phyloP scores from a whole-genome alignment of 2,113 vertebrate species.

The Ictidomys tridecemlineatus region DNA sequence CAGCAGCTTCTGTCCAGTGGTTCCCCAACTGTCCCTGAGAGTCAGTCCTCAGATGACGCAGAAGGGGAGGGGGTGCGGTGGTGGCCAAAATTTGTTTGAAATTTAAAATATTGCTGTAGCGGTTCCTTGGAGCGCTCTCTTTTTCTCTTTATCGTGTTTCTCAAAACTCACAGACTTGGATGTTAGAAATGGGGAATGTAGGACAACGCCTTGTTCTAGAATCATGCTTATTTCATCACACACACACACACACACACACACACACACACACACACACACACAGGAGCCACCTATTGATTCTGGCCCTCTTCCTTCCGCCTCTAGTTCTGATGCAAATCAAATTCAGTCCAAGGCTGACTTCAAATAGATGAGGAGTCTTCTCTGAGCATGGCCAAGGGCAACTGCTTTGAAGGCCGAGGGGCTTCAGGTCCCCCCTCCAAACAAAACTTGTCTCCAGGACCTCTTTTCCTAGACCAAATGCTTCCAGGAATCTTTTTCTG shows the following conservation, averaged over 20 bases:
- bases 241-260: too few relatives aligned
- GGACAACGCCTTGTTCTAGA: slow-evolving; percentile 55
- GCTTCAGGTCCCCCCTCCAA: neutral
- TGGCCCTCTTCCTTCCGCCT: neutral
- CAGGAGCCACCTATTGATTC: neutral
- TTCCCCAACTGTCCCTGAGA: neutral
- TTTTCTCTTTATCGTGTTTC: slow-evolving; percentile 70
- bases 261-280: too few relatives aligned
- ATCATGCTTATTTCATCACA: slow-evolving; percentile 64
- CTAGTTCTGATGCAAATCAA: slow-evolving; percentile 27
- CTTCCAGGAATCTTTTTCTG: slow-evolving; percentile 39
- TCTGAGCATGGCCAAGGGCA: neutral
- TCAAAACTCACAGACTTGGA: slow-evolving; percentile 26
- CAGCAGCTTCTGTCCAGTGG: neutral
- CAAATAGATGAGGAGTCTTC: neutral
- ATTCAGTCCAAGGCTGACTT: slow-evolving; percentile 7
- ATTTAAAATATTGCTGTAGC: slow-evolving; percentile 67
- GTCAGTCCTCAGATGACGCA: neutral
- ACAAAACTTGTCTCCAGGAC: neutral
- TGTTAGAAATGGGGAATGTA: slow-evolving; percentile 61
- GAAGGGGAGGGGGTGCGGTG: neutral
- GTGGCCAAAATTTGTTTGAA: slow-evolving; percentile 45
- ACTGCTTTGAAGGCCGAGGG: neutral
- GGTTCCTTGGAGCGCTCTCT: slow-evolving; percentile 33
- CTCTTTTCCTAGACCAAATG: neutral